A percentile compares a stretch with the other conserved stretches of the same genome.
Conservation (phyloP, 2,888 invertebrate genomes). For the Protophormia terraenovae region DNA sequence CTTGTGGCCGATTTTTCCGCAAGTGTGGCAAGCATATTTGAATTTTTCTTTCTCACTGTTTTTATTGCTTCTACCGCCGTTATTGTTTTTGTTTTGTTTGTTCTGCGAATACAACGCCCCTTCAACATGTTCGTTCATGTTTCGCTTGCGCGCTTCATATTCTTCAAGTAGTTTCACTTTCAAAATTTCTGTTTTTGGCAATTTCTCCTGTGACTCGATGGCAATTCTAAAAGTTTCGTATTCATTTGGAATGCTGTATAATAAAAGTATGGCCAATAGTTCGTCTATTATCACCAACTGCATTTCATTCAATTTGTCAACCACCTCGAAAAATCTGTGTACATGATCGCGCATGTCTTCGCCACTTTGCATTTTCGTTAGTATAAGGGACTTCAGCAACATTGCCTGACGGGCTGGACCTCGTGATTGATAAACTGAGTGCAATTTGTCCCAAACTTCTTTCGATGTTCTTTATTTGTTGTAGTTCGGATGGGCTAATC, state of each 20-base stretch:
- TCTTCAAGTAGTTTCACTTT: too few relatives aligned
- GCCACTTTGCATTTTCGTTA: too few relatives aligned
- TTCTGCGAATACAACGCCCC: not conserved
- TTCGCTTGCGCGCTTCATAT: not conserved
- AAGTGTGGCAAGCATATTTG: conserved; percentile 20
- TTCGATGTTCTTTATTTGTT: conserved; percentile 56
- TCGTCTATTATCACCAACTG: conserved; percentile 50
- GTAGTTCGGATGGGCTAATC: conserved; percentile 42
- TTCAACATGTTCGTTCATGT: not conserved
- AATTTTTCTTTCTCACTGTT: too few relatives aligned
- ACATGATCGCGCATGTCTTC: too few relatives aligned
- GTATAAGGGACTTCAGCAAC: too few relatives aligned
- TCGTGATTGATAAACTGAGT: too few relatives aligned
- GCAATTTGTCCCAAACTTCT: too few relatives aligned
- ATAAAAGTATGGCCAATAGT: conserved; percentile 21
- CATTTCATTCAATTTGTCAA: too few relatives aligned
- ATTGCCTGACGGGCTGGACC: conserved; percentile 50
- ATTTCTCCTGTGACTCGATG: too few relatives aligned
- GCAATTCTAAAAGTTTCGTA: not conserved
- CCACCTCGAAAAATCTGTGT: too few relatives aligned
- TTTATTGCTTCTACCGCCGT: too few relatives aligned
- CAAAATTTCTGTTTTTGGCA: too few relatives aligned
- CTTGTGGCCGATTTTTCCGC: conserved; percentile 48
- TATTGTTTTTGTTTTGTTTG: not conserved
- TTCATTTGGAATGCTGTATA: not conserved